phyloP scores from a whole-genome alignment of 2,888 invertebrate genomes.

The Aspidiotus destructor region DNA sequence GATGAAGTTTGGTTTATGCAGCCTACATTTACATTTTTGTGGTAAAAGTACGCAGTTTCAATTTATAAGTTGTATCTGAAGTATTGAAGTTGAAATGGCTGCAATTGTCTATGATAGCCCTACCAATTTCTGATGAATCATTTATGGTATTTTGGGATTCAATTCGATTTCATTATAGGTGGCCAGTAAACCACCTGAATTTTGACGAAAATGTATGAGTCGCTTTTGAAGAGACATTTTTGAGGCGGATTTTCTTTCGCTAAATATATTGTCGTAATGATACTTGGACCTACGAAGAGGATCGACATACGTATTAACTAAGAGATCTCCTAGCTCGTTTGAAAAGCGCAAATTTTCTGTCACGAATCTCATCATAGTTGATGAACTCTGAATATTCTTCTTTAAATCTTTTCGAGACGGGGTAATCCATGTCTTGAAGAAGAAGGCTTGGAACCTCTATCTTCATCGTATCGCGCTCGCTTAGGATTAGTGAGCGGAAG shows the following conservation, averaged over 20 bases:
- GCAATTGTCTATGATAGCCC: too few species aligned
- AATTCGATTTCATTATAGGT: not conserved
- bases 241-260: not conserved
- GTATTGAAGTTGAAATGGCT: too few species aligned
- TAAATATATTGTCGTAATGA: too few species aligned
- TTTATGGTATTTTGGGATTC: not conserved
- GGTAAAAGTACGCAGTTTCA: too few species aligned
- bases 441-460: too few species aligned
- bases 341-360: not conserved
- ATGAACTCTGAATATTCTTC: not conserved
- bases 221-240: not conserved
- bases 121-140: too few species aligned
- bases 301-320: not conserved
- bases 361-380: not conserved
- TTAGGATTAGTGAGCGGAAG: too few species aligned
- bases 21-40: too few species aligned
- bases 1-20: too few species aligned
- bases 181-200: not conserved
- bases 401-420: not conserved
- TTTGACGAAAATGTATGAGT: not conserved
- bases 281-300: too few species aligned
- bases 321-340: not conserved
- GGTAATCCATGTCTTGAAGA: not conserved
- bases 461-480: too few species aligned
- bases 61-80: too few species aligned